Evolutionary conservation across 2,888 invertebrate genomes (phyloP).

Genomic region (Lasioglossum leucozonium): DNA sequence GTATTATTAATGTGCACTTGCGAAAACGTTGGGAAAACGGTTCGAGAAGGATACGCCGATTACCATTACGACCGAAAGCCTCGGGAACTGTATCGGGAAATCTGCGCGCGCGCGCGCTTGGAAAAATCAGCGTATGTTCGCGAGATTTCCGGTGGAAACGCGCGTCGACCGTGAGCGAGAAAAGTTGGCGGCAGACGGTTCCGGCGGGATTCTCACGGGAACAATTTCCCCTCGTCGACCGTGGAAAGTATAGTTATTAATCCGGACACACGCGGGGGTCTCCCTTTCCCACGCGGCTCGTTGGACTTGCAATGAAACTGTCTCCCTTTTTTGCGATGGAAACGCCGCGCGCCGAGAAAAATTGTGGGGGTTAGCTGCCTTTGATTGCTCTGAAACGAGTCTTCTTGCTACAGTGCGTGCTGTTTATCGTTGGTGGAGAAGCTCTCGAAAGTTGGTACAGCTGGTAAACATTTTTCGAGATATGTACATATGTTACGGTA

Average conservation of each 20-base stretch:
- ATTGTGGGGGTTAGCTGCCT: background rate
- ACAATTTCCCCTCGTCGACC: slow-evolving; percentile 35
- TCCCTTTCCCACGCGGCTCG: slow-evolving; percentile 62
- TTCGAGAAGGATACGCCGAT: background rate
- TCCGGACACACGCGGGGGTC: background rate
- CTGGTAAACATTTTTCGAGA: too few relatives aligned
- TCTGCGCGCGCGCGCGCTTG: background rate
- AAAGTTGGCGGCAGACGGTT: slow-evolving; percentile 23
- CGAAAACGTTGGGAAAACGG: too few relatives aligned
- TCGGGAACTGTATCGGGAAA: background rate
- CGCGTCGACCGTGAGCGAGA: slow-evolving; percentile 4
- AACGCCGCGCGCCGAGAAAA: background rate
- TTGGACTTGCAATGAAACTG: slow-evolving; percentile 38
- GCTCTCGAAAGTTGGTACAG: too few relatives aligned
- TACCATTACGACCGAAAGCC: background rate
- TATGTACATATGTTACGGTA: too few relatives aligned
- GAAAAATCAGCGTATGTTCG: background rate
- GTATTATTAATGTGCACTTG: too few relatives aligned
- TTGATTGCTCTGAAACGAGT: background rate
- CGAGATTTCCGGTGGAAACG: slow-evolving; percentile 16
- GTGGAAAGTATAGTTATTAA: slow-evolving; percentile 50
- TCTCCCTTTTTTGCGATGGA: background rate
- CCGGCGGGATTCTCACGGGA: slow-evolving; percentile 63
- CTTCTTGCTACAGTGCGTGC: background rate
- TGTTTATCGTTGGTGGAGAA: too few relatives aligned